phyloP scores from a whole-genome alignment of 2,888 invertebrate species.

The Orthosia incerta region DNA sequence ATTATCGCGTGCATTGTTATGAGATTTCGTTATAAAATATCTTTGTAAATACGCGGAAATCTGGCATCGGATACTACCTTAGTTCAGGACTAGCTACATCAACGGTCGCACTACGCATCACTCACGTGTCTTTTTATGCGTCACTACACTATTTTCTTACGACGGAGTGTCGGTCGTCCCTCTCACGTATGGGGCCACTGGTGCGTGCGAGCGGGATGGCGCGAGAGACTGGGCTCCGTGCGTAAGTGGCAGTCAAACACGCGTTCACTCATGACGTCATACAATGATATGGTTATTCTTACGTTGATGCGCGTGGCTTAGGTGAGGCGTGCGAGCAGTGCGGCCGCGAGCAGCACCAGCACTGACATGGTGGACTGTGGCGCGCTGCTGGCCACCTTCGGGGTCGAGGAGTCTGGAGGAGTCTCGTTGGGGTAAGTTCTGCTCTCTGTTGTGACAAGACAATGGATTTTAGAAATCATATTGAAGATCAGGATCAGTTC shows the following conservation, averaged over 20 bases:
- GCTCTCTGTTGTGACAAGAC: conserved; percentile 64
- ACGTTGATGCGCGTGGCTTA: conserved; percentile 69
- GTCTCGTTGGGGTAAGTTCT: conserved; percentile 71
- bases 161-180: conserved; percentile 21
- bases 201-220: conserved; percentile 46
- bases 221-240: conserved; percentile 40
- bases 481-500: background rate
- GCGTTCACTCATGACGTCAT: conserved; percentile 71
- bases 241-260: conserved; percentile 65
- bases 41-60: conserved; percentile 60
- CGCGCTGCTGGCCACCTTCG: conserved; percentile 71
- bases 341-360: conserved; percentile 66
- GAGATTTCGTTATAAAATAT: conserved; percentile 63
- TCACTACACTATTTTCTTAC: conserved; percentile 67
- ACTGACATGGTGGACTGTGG: conserved; percentile 65
- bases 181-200: conserved; percentile 2
- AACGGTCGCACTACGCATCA: conserved; percentile 57
- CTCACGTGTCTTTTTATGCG: conserved; percentile 73
- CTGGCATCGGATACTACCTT: conserved; percentile 64
- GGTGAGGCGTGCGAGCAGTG: conserved; percentile 69
- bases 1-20: conserved; percentile 53
- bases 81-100: conserved; percentile 78
- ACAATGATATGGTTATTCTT: conserved; percentile 80
- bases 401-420: conserved; percentile 77
- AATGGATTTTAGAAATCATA: background rate